Conservation (phyloP, 2,888 invertebrate genomes). For the Acanthosepion pharaonis region DNA sequence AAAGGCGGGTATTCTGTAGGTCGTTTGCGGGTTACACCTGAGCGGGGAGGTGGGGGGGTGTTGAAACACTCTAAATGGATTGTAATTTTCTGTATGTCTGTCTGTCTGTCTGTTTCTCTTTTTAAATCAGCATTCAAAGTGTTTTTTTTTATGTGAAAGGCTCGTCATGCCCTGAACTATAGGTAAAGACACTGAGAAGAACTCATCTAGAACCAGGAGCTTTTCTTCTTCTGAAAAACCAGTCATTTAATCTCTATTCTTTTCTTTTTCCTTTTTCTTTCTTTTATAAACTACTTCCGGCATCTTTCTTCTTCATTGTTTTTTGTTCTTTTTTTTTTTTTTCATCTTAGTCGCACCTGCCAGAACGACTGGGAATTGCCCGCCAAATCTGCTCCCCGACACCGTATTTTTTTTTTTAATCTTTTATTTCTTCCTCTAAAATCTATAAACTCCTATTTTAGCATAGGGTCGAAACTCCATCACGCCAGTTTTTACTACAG, state of each 20-base stretch:
- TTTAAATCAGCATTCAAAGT: neutral
- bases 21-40: neutral
- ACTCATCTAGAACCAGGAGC: neutral
- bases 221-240: neutral
- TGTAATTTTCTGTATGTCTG: neutral
- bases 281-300: neutral
- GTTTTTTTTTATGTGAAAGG: neutral
- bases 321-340: neutral
- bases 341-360: neutral
- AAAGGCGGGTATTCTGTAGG: neutral
- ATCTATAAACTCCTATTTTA: too few relatives aligned
- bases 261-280: neutral
- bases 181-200: neutral
- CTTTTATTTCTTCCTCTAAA: too few relatives aligned
- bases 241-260: neutral
- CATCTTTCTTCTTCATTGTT: neutral
- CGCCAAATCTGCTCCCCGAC: neutral
- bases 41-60: neutral
- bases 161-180: neutral
- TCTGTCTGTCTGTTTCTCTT: neutral
- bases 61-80: neutral
- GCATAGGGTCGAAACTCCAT: too few relatives aligned
- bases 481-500: too few relatives aligned
- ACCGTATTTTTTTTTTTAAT: too few relatives aligned
- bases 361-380: neutral